A percentile compares a stretch with the other conserved stretches of the same genome.
phyloP scores from a whole-genome alignment of 2,888 invertebrate genomes.

The Balanococcus diminutus region DNA sequence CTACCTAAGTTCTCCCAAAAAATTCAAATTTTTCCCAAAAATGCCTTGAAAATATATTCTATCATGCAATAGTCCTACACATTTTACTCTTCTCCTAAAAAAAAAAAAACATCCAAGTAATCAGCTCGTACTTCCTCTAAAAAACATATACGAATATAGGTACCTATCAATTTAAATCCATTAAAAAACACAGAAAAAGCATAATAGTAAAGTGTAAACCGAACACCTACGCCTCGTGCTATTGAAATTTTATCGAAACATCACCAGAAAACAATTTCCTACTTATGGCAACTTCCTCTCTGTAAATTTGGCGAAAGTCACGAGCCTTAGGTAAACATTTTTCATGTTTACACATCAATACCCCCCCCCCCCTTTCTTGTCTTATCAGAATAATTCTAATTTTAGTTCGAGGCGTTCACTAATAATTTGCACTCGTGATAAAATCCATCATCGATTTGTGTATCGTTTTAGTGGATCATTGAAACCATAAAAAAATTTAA shows the following conservation, averaged over 20 bases:
- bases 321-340: background rate
- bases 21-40: no score
- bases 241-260: background rate
- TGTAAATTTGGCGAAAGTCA: constrained; percentile 4
- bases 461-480: background rate
- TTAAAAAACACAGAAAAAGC: background rate
- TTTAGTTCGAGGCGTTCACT: background rate
- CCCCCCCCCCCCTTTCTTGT: background rate
- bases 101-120: no score
- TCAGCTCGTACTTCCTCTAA: no score
- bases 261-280: background rate
- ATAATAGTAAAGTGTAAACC: no score
- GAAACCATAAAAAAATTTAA: no score
- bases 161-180: background rate
- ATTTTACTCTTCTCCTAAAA: no score
- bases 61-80: background rate
- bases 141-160: no score
- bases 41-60: no score
- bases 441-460: background rate
- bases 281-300: constrained; percentile 3
- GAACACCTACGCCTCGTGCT: background rate
- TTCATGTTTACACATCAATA: background rate
- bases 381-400: background rate
- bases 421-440: background rate
- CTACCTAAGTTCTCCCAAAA: background rate